These are phyloP conservation scores for Rhizomys pruinosus DNA, from an alignment of 2,113 vertebrate genomes.

Conservation along the genomic window DNA sequence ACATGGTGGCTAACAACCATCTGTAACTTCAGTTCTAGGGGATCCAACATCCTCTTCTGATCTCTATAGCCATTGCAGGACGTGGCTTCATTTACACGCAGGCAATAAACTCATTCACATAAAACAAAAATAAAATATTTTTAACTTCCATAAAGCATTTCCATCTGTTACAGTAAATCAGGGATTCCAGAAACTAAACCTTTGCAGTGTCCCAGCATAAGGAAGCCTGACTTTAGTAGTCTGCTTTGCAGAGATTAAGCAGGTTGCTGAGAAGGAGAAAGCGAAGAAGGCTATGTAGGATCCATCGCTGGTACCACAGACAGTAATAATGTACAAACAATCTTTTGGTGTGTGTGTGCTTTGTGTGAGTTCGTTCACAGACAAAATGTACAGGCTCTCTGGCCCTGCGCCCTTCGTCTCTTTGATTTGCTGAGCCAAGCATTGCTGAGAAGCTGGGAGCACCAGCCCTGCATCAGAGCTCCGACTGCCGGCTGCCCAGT, in stretches of 20 bases:
- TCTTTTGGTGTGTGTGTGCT: not conserved
- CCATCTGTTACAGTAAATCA: not conserved
- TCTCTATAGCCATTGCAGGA: too few species aligned
- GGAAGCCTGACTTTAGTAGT: not conserved
- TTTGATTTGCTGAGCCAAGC: not conserved
- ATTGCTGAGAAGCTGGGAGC: not conserved
- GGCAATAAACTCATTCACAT: too few species aligned
- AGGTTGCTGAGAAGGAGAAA: not conserved
- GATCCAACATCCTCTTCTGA: too few species aligned
- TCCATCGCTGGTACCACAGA: not conserved
- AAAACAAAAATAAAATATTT: too few species aligned
- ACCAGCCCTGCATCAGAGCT: not conserved
- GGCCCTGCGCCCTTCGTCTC: not conserved
- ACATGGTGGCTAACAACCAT: too few species aligned
- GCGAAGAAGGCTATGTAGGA: rapidly evolving
- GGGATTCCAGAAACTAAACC: not conserved
- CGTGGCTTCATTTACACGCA: too few species aligned
- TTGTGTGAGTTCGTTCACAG: not conserved
- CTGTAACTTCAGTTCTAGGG: too few species aligned
- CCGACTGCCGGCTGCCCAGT: not conserved
- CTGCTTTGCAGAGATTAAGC: not conserved
- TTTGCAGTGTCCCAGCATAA: not conserved
- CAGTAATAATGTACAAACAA: not conserved
- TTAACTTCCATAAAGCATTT: not conserved
- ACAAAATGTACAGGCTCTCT: not conserved